Evolutionary conservation across 2,113 vertebrate genomes (phyloP).

Genomic region (Cavia porcellus): DNA sequence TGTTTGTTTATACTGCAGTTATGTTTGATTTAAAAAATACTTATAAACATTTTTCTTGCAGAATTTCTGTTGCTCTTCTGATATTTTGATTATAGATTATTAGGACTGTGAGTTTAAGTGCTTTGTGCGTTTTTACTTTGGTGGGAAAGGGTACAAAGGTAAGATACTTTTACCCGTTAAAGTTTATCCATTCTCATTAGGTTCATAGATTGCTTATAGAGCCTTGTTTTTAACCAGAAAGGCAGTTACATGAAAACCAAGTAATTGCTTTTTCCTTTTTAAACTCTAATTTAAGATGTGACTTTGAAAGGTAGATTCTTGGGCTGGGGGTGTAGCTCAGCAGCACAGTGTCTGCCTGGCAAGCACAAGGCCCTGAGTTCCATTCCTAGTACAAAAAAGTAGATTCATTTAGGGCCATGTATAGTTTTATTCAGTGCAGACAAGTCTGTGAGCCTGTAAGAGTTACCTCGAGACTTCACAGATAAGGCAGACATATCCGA

Average conservation of each 20-base stretch:
- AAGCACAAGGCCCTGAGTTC: too few species aligned
- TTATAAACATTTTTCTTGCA: conserved; percentile 50
- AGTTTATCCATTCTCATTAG: conserved; percentile 39
- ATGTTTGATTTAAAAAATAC: conserved; percentile 54
- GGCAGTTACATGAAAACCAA: conserved; percentile 44
- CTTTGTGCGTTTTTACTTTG: conserved; percentile 54
- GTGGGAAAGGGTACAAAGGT: conserved; percentile 10
- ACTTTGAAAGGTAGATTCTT: conserved; percentile 62
- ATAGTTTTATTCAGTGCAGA: conserved; percentile 24
- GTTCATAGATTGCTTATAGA: not conserved
- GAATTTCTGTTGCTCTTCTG: conserved; percentile 28
- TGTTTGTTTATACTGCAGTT: conserved; percentile 43
- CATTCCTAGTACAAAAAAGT: conserved; percentile 19
- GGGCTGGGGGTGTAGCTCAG: too few species aligned
- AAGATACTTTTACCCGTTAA: not conserved
- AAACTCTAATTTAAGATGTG: conserved; percentile 27
- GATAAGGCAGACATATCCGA: conserved; percentile 30
- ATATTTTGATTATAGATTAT: conserved; percentile 62
- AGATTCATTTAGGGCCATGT: not conserved
- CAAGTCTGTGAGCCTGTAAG: conserved; percentile 20
- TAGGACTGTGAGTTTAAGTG: not conserved
- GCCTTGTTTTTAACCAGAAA: conserved; percentile 18
- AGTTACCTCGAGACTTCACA: conserved; percentile 66
- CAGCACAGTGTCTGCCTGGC: too few species aligned
- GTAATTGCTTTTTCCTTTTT: not conserved